phyloP scores from a whole-genome alignment of 2,888 invertebrate species.

The Auanema sp. region DNA sequence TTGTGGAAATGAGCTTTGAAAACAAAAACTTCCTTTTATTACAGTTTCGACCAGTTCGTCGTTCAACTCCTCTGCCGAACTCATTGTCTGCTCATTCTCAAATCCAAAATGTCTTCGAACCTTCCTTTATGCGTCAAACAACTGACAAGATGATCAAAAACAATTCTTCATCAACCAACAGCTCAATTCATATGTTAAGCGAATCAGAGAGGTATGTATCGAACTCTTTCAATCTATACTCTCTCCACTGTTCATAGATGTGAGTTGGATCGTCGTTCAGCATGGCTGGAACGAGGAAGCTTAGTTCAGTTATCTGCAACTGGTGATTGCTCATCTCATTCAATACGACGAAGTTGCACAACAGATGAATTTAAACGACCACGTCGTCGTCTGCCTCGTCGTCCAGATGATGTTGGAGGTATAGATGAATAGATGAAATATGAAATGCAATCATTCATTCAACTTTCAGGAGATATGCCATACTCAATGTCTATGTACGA shows the following conservation, averaged over 20 bases:
- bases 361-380: constrained; percentile 38
- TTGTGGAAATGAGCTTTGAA: background rate
- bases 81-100: too few relatives aligned
- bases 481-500: constrained; percentile 22
- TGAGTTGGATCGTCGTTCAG: constrained; percentile 33
- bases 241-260: constrained; percentile 23
- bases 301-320: constrained; percentile 18
- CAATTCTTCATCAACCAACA: too few relatives aligned
- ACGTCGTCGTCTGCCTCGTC: constrained; percentile 33
- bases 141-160: too few relatives aligned
- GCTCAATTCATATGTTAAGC: too few relatives aligned
- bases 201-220: too few relatives aligned
- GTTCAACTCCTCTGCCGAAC: too few relatives aligned
- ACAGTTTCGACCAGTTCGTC: too few relatives aligned
- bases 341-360: constrained; percentile 37
- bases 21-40: too few relatives aligned
- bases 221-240: too few relatives aligned
- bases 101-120: too few relatives aligned
- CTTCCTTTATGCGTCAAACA: too few relatives aligned
- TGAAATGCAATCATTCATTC: background rate
- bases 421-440: background rate
- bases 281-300: constrained; percentile 43
- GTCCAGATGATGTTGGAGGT: constrained; percentile 35
- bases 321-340: constrained; percentile 14
- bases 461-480: constrained; percentile 12